A percentile compares a stretch with the other conserved stretches of the same genome.
These are phyloP conservation scores for Aphodius granarius DNA, from an alignment of 2,888 invertebrate species.

Conservation along the genomic window DNA sequence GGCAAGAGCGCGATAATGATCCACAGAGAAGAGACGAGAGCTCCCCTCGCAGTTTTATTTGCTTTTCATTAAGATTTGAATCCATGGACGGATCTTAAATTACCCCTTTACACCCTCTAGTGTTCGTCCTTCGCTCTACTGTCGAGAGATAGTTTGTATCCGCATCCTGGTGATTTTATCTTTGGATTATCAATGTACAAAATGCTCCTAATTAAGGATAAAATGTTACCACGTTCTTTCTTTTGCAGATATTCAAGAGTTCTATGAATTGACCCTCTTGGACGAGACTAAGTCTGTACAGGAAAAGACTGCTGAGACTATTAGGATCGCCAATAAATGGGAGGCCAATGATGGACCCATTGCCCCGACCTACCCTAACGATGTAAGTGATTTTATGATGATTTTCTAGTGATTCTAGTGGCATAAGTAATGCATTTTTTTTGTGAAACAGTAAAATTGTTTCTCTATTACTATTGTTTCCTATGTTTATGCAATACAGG, in stretches of 20 bases:
- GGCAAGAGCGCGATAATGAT: not conserved
- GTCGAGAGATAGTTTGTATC: not conserved
- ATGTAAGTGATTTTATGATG: slow-evolving; percentile 56
- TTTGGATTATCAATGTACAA: too few species aligned
- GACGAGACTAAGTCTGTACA: slow-evolving; percentile 94
- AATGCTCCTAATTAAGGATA: too few species aligned
- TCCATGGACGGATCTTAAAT: not conserved
- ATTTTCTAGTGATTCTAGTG: slow-evolving; percentile 7
- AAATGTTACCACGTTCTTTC: too few species aligned
- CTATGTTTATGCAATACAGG: too few species aligned
- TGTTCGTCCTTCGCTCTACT: not conserved
- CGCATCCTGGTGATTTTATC: too few species aligned
- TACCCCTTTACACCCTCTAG: not conserved
- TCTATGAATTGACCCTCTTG: slow-evolving; percentile 94
- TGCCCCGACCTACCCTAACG: slow-evolving; percentile 61
- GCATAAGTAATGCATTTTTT: too few species aligned
- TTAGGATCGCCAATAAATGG: slow-evolving; percentile 95
- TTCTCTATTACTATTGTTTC: too few species aligned
- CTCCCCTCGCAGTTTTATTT: not conserved
- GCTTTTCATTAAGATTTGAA: not conserved
- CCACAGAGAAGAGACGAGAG: not conserved
- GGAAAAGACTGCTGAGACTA: slow-evolving; percentile 94
- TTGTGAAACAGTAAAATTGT: too few species aligned
- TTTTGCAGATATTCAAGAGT: slow-evolving; percentile 94
- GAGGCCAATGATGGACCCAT: slow-evolving; percentile 71